These are phyloP conservation scores for Macrostomum lignano DNA, from an alignment of 1,140 invertebrate species.

Conservation along the genomic window DNA sequence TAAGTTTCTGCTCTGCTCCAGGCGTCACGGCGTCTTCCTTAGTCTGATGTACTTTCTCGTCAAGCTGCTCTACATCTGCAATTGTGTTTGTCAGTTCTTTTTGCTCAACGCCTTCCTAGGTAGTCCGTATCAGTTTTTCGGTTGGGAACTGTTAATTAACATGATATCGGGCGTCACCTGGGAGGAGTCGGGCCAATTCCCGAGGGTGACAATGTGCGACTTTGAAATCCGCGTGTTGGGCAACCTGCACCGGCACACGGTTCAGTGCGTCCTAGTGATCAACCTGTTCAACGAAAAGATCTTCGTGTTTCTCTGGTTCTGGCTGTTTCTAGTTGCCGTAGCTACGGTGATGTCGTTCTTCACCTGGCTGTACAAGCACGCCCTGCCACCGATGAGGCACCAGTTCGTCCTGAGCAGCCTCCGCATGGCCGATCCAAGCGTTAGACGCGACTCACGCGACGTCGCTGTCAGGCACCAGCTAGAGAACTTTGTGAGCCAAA, in stretches of 20 bases:
- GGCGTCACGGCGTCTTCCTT: constrained; percentile 8
- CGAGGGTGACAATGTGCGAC: constrained; percentile 12
- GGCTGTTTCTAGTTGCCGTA: constrained; percentile 14
- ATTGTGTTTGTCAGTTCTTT: constrained; percentile 31
- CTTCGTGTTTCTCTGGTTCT: constrained; percentile 29
- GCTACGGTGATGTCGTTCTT: constrained; percentile 1
- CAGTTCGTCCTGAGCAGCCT: no score
- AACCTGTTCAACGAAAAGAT: constrained; percentile 34
- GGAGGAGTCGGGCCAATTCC: constrained; percentile 8
- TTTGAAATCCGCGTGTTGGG: constrained; percentile 11
- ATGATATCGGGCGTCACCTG: constrained; percentile 2
- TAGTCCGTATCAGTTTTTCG: constrained; percentile 17
- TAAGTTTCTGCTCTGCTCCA: constrained; percentile 1
- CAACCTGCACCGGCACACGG: constrained; percentile 23
- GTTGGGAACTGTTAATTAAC: constrained; percentile 16
- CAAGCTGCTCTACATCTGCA: constrained; percentile 29
- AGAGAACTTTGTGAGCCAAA: no score
- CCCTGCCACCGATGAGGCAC: no score
- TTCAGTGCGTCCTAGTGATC: constrained; percentile 32
- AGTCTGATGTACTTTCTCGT: constrained; percentile 23
- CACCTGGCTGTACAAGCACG: constrained; percentile 1
- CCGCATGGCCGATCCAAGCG: no score
- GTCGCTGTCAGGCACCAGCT: no score
- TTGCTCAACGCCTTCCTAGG: constrained; percentile 30
- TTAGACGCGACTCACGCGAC: no score